Conservation (phyloP, 2,888 invertebrate genomes). For the Euproctis similis region DNA sequence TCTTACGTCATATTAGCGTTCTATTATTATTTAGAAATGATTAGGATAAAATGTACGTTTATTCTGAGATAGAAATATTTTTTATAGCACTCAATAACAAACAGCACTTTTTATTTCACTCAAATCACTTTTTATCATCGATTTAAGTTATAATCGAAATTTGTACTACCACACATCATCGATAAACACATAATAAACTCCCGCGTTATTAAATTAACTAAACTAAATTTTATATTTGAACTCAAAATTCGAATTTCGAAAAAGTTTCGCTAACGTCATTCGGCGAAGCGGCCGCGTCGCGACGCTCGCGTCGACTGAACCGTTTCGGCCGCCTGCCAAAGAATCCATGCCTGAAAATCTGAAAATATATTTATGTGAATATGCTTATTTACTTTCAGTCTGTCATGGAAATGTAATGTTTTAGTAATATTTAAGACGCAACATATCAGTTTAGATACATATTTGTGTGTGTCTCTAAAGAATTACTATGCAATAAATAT, state of each 20-base stretch:
- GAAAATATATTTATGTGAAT: slow-evolving; percentile 68
- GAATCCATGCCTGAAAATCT: slow-evolving; percentile 63
- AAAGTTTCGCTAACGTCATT: slow-evolving; percentile 34
- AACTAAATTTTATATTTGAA: slow-evolving; percentile 11
- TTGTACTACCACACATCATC: slow-evolving; percentile 18
- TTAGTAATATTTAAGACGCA: slow-evolving; percentile 8
- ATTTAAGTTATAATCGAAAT: slow-evolving; percentile 9
- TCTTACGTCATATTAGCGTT: too few relatives aligned
- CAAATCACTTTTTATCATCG: slow-evolving; percentile 31
- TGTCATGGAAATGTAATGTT: slow-evolving; percentile 23
- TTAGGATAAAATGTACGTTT: too few relatives aligned
- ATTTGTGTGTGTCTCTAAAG: too few relatives aligned
- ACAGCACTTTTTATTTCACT: slow-evolving; percentile 14
- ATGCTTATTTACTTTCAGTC: slow-evolving; percentile 43
- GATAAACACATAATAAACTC: slow-evolving; percentile 5
- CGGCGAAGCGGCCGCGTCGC: slow-evolving; percentile 52
- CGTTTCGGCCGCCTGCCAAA: slow-evolving; percentile 65
- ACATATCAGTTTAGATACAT: too few relatives aligned
- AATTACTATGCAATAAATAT: background rate
- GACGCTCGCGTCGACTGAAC: slow-evolving; percentile 59
- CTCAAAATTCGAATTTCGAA: slow-evolving; percentile 35
- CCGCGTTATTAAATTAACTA: slow-evolving; percentile 22
- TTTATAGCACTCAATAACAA: slow-evolving; percentile 7
- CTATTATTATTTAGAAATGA: too few relatives aligned
- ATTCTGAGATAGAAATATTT: too few relatives aligned